phyloP scores from a whole-genome alignment of 2,888 invertebrate species.

The Octonoba sinensis region DNA sequence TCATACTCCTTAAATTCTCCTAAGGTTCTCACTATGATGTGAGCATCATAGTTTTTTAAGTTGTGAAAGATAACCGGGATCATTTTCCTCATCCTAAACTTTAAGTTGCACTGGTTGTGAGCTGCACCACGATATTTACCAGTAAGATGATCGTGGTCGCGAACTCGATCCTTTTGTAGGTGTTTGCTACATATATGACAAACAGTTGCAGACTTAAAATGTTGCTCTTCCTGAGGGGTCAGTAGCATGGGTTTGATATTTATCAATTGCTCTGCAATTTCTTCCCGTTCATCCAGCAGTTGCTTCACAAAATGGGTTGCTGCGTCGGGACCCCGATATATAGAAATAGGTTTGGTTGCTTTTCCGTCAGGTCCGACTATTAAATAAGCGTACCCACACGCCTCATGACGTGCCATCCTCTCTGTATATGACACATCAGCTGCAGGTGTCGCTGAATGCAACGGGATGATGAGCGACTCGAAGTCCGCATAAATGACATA shows the following conservation, averaged over 20 bases:
- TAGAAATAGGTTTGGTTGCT: not conserved
- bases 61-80: constrained; percentile 1
- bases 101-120: constrained; percentile 13
- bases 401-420: not conserved
- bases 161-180: not conserved
- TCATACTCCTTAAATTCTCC: not conserved
- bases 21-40: not conserved
- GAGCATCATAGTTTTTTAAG: constrained; percentile 10
- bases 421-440: not conserved
- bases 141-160: not conserved
- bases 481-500: not conserved
- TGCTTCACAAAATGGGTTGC: not conserved
- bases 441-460: not conserved
- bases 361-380: constrained; percentile 4
- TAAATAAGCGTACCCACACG: constrained; percentile 16
- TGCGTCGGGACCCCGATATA: not conserved
- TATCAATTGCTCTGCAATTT: not conserved
- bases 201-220: not conserved
- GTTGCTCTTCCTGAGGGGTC: not conserved
- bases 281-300: not conserved
- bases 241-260: not conserved
- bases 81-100: no score
- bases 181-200: not conserved
- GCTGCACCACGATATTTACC: not conserved
- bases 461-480: not conserved